Evolutionary conservation across 2,888 invertebrate species (phyloP).

Genomic region (Sceliomorpha sp.): DNA sequence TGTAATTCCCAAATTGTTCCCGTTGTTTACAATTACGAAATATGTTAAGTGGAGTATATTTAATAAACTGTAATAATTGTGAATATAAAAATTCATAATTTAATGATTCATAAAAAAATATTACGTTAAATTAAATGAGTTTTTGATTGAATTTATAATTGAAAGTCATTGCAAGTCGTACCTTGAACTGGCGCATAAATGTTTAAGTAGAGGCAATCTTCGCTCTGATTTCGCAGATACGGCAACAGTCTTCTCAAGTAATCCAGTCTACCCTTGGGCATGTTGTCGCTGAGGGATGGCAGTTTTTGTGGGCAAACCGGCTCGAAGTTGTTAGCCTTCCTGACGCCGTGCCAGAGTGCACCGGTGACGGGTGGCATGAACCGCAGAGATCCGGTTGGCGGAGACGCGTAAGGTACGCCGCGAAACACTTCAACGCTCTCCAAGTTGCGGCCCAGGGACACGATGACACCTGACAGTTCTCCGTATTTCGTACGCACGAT

Average conservation of each 20-base stretch:
- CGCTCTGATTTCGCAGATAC: constrained; percentile 94
- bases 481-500: constrained; percentile 94
- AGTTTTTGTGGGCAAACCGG: constrained; percentile 96
- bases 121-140: too few relatives aligned
- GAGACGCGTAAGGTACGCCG: constrained; percentile 96
- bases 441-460: constrained; percentile 88
- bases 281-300: constrained; percentile 91
- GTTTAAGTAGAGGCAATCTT: constrained; percentile 98
- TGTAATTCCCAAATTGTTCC: too few relatives aligned
- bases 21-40: too few relatives aligned
- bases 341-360: constrained; percentile 94
- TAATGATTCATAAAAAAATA: too few relatives aligned
- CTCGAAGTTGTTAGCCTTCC: constrained; percentile 91
- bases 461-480: constrained; percentile 91
- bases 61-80: too few relatives aligned
- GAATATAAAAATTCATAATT: too few relatives aligned
- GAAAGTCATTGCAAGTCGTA: too few relatives aligned
- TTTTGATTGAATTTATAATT: too few relatives aligned
- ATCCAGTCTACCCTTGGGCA: constrained; percentile 94
- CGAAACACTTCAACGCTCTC: constrained; percentile 96
- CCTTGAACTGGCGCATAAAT: constrained; percentile 98
- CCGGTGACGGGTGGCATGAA: constrained; percentile 98
- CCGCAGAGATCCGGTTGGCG: constrained; percentile 92
- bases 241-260: constrained; percentile 93
- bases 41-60: too few relatives aligned